These are phyloP conservation scores for Noctua janthina DNA, from an alignment of 2,888 invertebrate genomes.

Conservation along the genomic window DNA sequence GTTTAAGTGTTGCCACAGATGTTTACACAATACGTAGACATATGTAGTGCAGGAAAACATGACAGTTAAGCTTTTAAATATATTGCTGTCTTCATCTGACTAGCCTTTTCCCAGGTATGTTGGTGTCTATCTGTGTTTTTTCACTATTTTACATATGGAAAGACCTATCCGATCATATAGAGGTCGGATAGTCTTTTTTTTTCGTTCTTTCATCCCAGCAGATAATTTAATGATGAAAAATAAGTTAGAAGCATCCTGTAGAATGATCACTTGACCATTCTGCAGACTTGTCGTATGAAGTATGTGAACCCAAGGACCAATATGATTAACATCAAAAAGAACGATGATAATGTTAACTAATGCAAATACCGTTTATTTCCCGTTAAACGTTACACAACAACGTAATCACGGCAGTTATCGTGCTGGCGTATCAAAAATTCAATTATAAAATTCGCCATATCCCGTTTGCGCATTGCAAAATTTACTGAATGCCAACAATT, in stretches of 20 bases:
- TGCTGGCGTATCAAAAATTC: constrained; percentile 79
- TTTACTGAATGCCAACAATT: constrained; percentile 87
- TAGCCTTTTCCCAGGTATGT: neutral
- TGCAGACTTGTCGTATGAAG: neutral
- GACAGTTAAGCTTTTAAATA: constrained; percentile 26
- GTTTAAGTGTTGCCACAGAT: constrained; percentile 82
- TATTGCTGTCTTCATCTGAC: constrained; percentile 5
- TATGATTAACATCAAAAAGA: neutral
- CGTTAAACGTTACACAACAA: constrained; percentile 23
- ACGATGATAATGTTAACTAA: neutral
- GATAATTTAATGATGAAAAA: neutral
- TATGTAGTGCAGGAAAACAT: constrained; percentile 9
- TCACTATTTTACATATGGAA: neutral
- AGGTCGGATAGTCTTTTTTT: too few species aligned
- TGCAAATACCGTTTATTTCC: constrained; percentile 11
- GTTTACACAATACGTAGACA: constrained; percentile 48
- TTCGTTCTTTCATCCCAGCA: too few species aligned
- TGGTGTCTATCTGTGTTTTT: neutral
- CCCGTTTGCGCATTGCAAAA: constrained; percentile 76
- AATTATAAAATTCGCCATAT: constrained; percentile 81
- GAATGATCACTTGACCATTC: neutral
- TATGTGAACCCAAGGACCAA: neutral
- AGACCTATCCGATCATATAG: too few species aligned
- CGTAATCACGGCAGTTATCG: constrained; percentile 27
- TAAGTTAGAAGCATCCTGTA: neutral